phyloP scores from a whole-genome alignment of 2,797 vertebrate species.

The Glossophaga mutica region DNA sequence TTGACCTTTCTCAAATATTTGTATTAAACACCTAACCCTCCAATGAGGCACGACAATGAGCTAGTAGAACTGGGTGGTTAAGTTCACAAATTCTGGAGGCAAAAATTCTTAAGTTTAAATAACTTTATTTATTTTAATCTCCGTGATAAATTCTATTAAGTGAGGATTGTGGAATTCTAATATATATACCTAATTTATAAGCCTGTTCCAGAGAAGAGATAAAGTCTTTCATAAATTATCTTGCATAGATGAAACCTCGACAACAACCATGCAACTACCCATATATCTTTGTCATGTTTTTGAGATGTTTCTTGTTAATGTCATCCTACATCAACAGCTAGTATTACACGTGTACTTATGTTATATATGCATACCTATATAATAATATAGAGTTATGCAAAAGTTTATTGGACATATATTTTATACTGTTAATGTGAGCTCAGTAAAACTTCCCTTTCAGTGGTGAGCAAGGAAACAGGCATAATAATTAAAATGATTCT shows the following conservation, averaged over 20 bases:
- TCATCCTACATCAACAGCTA: not conserved
- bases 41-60: not conserved
- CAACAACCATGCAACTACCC: not conserved
- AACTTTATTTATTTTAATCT: not conserved
- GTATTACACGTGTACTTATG: not conserved
- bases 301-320: not conserved
- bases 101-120: not conserved
- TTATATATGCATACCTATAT: not conserved
- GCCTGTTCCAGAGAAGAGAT: not conserved
- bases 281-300: not conserved
- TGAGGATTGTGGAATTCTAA: not conserved
- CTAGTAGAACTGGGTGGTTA: not conserved
- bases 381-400: not conserved
- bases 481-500: not conserved
- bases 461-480: fast-evolving
- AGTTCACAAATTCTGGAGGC: not conserved
- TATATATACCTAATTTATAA: not conserved
- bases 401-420: not conserved
- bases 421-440: not conserved
- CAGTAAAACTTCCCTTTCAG: not conserved
- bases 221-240: not conserved
- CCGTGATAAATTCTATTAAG: not conserved
- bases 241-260: not conserved
- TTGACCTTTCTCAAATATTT: not conserved
- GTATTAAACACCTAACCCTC: not conserved